These are phyloP conservation scores for Glyphotaelius pellucidus DNA, from an alignment of 2,888 invertebrate genomes.

Conservation along the genomic window DNA sequence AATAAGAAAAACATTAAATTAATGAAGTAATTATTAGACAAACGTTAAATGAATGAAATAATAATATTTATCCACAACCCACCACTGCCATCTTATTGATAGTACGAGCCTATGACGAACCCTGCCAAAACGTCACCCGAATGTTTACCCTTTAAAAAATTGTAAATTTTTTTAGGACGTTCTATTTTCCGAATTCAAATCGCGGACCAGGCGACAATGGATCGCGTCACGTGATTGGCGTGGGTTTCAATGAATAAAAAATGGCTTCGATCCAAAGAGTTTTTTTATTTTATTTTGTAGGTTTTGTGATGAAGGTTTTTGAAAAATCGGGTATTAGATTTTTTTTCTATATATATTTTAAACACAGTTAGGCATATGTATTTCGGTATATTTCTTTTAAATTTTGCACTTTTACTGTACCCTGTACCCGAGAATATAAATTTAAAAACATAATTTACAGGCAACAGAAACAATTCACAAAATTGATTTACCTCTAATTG, in stretches of 20 bases:
- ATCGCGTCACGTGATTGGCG: not conserved
- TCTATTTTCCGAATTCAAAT: not conserved
- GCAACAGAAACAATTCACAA: too few species aligned
- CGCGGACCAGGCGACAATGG: not conserved
- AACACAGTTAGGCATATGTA: not conserved
- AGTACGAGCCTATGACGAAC: not conserved
- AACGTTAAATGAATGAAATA: too few species aligned
- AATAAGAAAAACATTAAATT: too few species aligned
- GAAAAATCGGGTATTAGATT: not conserved
- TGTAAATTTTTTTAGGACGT: not conserved
- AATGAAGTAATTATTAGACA: too few species aligned
- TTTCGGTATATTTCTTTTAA: too few species aligned
- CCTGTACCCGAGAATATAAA: too few species aligned
- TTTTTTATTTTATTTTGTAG: not conserved
- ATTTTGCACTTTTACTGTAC: too few species aligned
- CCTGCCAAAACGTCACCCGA: not conserved
- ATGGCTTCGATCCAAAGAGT: not conserved
- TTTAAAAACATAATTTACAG: too few species aligned
- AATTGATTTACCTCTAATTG: too few species aligned
- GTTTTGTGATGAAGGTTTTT: not conserved
- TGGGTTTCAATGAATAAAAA: not conserved
- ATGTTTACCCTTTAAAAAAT: not conserved
- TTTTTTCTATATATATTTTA: not conserved
- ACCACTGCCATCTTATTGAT: not conserved
- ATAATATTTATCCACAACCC: not conserved